phyloP scores from a whole-genome alignment of 2,888 invertebrate species.

The Pardosa pseudoannulata region DNA sequence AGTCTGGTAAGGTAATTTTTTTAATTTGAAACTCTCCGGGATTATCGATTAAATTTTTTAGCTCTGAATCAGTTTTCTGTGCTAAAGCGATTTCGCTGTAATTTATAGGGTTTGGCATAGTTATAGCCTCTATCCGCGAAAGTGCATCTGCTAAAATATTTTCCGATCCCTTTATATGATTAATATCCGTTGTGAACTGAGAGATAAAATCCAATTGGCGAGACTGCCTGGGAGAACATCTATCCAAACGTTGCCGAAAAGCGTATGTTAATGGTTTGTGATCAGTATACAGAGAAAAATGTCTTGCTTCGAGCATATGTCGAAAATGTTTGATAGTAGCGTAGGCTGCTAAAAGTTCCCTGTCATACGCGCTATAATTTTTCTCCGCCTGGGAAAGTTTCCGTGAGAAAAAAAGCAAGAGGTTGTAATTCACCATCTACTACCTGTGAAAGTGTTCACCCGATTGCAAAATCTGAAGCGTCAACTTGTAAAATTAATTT shows the following conservation, averaged over 20 bases:
- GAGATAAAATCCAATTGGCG: conserved; percentile 36
- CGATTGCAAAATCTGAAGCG: conserved; percentile 24
- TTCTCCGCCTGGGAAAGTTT: not conserved
- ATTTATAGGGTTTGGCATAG: not conserved
- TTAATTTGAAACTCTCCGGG: no score
- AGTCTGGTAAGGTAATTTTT: no score
- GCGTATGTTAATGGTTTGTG: conserved; percentile 73
- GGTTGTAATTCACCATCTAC: conserved; percentile 66
- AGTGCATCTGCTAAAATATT: conserved; percentile 56
- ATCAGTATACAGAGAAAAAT: conserved; percentile 37
- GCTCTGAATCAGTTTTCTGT: not conserved
- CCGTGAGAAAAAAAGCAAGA: conserved; percentile 19
- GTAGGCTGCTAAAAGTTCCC: conserved; percentile 75
- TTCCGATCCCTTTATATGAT: conserved; percentile 74
- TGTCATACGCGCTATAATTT: conserved; percentile 54
- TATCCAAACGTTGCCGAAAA: conserved; percentile 19
- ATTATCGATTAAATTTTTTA: not conserved
- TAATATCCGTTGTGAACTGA: conserved; percentile 77
- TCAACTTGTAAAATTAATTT: no score
- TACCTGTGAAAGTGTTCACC: conserved; percentile 74
- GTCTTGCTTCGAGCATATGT: conserved; percentile 37
- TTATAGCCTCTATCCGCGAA: conserved; percentile 17
- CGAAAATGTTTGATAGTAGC: conserved; percentile 67
- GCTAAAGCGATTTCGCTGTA: not conserved
- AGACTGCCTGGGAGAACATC: conserved; percentile 14